Percentiles rank a stretch among this genome's conserved stretches.
Evolutionary conservation across 2,888 invertebrate species (phyloP).

Genomic region (Ceramica pisi): DNA sequence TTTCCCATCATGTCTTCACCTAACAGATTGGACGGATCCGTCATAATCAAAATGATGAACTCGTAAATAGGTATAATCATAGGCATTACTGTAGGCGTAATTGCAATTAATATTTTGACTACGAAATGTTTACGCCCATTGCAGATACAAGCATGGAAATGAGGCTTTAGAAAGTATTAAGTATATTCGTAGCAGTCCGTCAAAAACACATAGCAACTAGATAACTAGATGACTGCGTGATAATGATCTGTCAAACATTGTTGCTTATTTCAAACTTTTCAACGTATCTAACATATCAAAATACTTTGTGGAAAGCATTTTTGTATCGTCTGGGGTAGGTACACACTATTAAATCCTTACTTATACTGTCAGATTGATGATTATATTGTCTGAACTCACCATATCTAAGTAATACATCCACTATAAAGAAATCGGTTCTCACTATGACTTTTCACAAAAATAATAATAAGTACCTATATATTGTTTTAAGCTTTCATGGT

Average conservation of each 20-base stretch:
- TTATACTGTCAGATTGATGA: conserved; percentile 1
- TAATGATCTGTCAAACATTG: conserved; percentile 4
- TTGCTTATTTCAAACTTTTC: neutral
- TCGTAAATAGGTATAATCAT: conserved; percentile 48
- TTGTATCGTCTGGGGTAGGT: neutral
- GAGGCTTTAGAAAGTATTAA: neutral
- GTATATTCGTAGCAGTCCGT: neutral
- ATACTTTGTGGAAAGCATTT: neutral
- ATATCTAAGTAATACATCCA: neutral
- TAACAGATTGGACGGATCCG: conserved; percentile 46
- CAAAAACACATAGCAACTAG: neutral
- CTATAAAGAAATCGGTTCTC: neutral
- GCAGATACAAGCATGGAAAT: conserved; percentile 13
- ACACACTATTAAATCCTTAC: neutral
- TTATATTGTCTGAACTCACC: conserved; percentile 25
- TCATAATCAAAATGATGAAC: conserved; percentile 54
- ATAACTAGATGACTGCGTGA: conserved; percentile 2
- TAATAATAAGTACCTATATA: no score
- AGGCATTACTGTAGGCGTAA: conserved; percentile 26
- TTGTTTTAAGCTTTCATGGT: no score
- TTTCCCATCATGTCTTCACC: conserved; percentile 63
- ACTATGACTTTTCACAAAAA: conserved; percentile 7
- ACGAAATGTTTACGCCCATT: conserved; percentile 22
- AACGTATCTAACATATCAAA: neutral
- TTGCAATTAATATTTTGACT: conserved; percentile 43